These are phyloP conservation scores for Aleiodes alternator DNA, from an alignment of 2,888 invertebrate species.

Conservation along the genomic window DNA sequence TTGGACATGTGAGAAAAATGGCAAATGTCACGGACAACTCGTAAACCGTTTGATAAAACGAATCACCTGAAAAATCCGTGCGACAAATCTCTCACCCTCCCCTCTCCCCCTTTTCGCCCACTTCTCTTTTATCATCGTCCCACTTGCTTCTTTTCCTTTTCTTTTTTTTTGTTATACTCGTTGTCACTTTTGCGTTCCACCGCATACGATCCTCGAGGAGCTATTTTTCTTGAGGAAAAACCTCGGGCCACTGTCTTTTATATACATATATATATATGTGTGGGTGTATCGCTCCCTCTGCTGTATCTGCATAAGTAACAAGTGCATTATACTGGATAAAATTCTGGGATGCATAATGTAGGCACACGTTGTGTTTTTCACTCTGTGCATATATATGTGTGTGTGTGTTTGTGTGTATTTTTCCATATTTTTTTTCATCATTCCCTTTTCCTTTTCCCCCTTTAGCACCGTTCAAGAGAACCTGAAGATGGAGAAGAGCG, in stretches of 20 bases:
- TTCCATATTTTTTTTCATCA: constrained; percentile 43
- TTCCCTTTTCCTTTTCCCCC: neutral
- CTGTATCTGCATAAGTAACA: constrained; percentile 63
- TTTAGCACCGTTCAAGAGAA: neutral
- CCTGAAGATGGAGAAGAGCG: constrained; percentile 44
- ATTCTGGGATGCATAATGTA: constrained; percentile 68
- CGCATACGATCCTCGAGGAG: constrained; percentile 33
- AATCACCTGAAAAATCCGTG: constrained; percentile 29
- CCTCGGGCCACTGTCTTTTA: neutral
- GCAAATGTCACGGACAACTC: constrained; percentile 19
- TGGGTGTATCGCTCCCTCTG: constrained; percentile 28
- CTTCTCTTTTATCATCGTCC: neutral
- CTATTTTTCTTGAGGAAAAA: constrained; percentile 49
- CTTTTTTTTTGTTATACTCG: neutral
- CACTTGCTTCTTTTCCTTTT: constrained; percentile 9
- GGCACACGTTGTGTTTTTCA: constrained; percentile 49
- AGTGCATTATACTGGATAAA: constrained; percentile 68
- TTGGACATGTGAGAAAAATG: neutral
- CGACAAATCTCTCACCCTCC: neutral
- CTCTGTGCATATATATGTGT: constrained; percentile 50
- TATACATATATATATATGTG: neutral
- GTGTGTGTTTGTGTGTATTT: constrained; percentile 43
- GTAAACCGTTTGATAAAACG: constrained; percentile 25
- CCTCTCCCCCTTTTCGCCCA: neutral
- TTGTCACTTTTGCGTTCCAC: constrained; percentile 37